Conservation (phyloP, 2,888 invertebrate species). For the Eurytoma adleriae region DNA sequence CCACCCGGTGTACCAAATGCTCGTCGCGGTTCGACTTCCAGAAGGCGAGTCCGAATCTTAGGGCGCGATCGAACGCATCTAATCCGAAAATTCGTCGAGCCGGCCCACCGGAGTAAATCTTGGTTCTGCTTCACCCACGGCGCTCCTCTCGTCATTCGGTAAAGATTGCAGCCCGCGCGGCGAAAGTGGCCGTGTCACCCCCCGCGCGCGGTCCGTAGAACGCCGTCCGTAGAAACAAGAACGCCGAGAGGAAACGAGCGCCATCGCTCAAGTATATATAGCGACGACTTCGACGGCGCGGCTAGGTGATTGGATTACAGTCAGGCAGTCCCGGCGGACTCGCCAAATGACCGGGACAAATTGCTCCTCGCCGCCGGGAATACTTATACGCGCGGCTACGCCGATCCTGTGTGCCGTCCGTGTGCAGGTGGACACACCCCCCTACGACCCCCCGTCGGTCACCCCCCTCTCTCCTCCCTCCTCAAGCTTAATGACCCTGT, state of each 20-base stretch:
- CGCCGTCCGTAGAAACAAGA: not conserved
- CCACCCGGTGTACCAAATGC: too few relatives aligned
- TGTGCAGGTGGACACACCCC: constrained; percentile 51
- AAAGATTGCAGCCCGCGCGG: constrained; percentile 55
- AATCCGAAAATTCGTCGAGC: too few relatives aligned
- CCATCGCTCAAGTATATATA: constrained; percentile 29
- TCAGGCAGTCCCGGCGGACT: constrained; percentile 74
- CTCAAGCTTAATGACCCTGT: constrained; percentile 53
- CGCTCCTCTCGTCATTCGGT: constrained; percentile 29
- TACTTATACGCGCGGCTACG: constrained; percentile 71
- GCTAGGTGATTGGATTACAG: constrained; percentile 76
- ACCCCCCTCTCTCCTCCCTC: not conserved
- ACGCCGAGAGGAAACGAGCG: constrained; percentile 14
- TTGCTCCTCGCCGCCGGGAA: constrained; percentile 76
- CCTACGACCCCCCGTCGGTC: constrained; percentile 32
- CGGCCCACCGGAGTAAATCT: too few relatives aligned
- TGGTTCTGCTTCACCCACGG: too few relatives aligned
- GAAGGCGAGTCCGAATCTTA: too few relatives aligned
- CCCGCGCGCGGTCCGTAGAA: not conserved
- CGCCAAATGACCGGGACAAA: constrained; percentile 77
- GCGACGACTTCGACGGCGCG: constrained; percentile 61
- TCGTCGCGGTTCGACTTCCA: too few relatives aligned
- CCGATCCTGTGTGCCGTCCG: not conserved
- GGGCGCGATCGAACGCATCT: too few relatives aligned
- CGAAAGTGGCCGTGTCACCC: not conserved